These are phyloP conservation scores for Netelia inedita DNA, from an alignment of 2,888 invertebrate genomes.

Conservation along the genomic window DNA sequence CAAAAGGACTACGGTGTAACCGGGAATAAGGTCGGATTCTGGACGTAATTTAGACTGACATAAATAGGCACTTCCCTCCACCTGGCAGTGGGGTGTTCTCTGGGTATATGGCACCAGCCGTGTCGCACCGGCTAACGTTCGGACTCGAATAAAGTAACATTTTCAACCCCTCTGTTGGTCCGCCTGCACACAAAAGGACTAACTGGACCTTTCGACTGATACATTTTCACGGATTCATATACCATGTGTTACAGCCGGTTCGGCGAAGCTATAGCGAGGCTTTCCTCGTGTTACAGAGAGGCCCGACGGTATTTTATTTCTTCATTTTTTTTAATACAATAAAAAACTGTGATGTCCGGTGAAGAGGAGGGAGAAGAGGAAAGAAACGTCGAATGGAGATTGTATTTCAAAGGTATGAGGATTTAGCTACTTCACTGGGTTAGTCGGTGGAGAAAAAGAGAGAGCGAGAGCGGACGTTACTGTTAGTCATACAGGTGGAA, in stretches of 20 bases:
- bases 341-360: slow-evolving; percentile 39
- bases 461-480: too few species aligned
- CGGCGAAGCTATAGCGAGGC: slow-evolving; percentile 45
- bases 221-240: slow-evolving; percentile 47
- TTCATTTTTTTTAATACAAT: slow-evolving; percentile 50
- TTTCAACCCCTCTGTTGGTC: slow-evolving; percentile 46
- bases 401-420: slow-evolving; percentile 64
- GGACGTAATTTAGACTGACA: slow-evolving; percentile 51
- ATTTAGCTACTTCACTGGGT: slow-evolving; percentile 44
- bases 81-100: slow-evolving; percentile 37
- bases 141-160: slow-evolving; percentile 53
- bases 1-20: background rate
- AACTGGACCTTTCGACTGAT: slow-evolving; percentile 46
- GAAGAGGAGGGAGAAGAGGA: slow-evolving; percentile 6
- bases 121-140: slow-evolving; percentile 55
- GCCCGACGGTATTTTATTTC: slow-evolving; percentile 24
- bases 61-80: slow-evolving; percentile 59
- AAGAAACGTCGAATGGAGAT: slow-evolving; percentile 45
- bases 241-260: slow-evolving; percentile 21
- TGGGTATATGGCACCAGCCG: slow-evolving; percentile 12
- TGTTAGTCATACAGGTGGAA: too few species aligned
- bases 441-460: background rate
- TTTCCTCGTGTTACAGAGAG: slow-evolving; percentile 41
- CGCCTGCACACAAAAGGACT: slow-evolving; percentile 7
- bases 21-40: slow-evolving; percentile 20